These are phyloP conservation scores for Atractosteus spatula DNA, from an alignment of 2,113 vertebrate genomes.

Conservation along the genomic window DNA sequence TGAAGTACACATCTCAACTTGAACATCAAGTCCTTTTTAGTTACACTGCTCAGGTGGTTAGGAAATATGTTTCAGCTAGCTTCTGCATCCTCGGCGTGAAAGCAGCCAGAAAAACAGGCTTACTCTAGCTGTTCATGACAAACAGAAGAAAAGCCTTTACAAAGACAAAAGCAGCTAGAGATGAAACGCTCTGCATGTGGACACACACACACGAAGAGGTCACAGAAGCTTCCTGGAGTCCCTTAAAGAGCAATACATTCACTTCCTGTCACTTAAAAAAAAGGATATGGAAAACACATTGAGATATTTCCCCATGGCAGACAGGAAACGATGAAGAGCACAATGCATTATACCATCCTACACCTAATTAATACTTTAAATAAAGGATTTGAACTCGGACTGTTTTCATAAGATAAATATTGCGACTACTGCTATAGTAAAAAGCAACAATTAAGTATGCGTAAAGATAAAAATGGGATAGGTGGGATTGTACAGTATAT, in stretches of 20 bases:
- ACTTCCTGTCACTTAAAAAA: not conserved
- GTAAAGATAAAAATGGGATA: no score
- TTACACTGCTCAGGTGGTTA: no score
- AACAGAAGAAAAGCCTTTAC: not conserved
- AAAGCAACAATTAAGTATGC: no score
- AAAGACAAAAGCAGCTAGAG: not conserved
- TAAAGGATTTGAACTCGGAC: no score
- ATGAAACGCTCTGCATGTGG: not conserved
- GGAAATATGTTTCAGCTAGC: no score
- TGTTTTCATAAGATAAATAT: no score
- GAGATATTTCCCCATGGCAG: not conserved
- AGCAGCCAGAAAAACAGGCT: not conserved
- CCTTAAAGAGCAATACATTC: not conserved
- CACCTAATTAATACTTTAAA: not conserved
- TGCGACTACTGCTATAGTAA: no score
- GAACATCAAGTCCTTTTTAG: no score
- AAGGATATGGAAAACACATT: conserved; percentile 10
- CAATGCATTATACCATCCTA: not conserved
- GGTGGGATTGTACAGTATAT: no score
- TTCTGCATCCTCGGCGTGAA: no score
- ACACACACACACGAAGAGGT: not conserved
- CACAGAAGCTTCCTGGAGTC: not conserved
- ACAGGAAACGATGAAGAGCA: not conserved
- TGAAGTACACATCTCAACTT: no score
- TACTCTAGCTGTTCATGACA: not conserved